phyloP scores from a whole-genome alignment of 2,113 vertebrate species.

The Anhinga anhinga region DNA sequence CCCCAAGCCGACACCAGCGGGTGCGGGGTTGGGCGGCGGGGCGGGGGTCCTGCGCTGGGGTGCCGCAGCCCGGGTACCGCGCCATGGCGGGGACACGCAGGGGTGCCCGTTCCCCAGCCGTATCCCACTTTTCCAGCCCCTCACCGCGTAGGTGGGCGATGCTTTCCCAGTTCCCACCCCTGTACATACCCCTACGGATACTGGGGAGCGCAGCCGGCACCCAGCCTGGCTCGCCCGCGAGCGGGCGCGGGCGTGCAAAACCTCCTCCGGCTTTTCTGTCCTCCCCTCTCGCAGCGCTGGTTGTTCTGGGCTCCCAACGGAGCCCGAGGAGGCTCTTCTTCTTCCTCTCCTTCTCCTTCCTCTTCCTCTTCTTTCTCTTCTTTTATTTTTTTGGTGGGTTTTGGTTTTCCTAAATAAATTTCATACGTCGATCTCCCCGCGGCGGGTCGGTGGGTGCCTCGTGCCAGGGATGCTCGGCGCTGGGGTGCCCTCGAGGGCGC shows the following conservation, averaged over 20 bases:
- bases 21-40: too few species aligned
- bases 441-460: neutral
- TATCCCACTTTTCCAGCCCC: neutral
- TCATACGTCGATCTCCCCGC: slow-evolving; percentile 31
- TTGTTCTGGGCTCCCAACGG: neutral
- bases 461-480: fast-evolving
- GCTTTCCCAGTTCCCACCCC: neutral
- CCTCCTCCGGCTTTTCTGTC: neutral
- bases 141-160: neutral
- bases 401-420: slow-evolving; percentile 73
- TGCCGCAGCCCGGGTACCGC: neutral
- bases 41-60: neutral
- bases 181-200: neutral
- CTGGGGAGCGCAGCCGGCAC: neutral
- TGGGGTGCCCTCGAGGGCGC: neutral
- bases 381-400: slow-evolving; percentile 24
- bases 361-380: neutral
- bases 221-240: neutral
- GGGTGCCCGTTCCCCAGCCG: neutral
- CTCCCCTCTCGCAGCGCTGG: neutral
- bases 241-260: neutral
- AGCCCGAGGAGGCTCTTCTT: neutral
- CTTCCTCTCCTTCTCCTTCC: fast-evolving
- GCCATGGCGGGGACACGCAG: too few species aligned
- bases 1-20: too few species aligned